Evolutionary conservation across 2,888 invertebrate genomes (phyloP), one percentile per base, ranked within the genome.

Genomic region (Heterodera filipjevi): DNA sequence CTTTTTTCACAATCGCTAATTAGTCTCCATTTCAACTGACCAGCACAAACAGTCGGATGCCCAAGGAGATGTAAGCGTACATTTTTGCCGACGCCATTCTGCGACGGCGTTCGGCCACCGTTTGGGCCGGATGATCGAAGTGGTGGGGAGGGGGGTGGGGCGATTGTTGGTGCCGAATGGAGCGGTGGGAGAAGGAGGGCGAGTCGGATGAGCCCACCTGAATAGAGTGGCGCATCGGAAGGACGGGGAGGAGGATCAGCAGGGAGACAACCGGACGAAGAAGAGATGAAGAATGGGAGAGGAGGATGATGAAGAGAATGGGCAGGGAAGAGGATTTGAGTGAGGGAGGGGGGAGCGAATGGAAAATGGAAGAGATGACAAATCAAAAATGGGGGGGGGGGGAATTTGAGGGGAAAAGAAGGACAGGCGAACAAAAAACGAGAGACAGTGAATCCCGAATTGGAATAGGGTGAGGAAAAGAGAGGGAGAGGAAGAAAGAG

Each of bases 11-110:
- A n/a, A n/a, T n/a, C n/a, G n/a, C n/a, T n/a, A n/a, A n/a, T n/a
- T n/a, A n/a, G n/a, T n/a, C n/a, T n/a, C n/a, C n/a, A n/a, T n/a
- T n/a, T 64, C 39, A 82, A 76, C 84, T 68, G 59, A 88, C 88
- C 81, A 88, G 77, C 53, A 88, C 84, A 74, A 88, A 85, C 16
- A 87, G 78, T 19, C 88, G 82, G 27, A 86, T 79, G 71, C 86
- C 86, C 70, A 88, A 84, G 14, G 87, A 87, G 72, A 86, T 72
- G 66, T 79, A 78, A 27, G 73, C 68, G 49, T 83, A 83, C 46
- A 85, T 27, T 66, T 76, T 74, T 30, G 75, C 35, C 5, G 79
- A 80, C 16, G 78, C 64, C 82, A 82, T 83, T 66, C n/a, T 68
- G 10, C 66, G 75, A 33, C 32, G 30, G 44, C 64, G 75, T 33